Percentiles rank a stretch among this genome's conserved stretches.
These are phyloP conservation scores for Sebastiscus tertius DNA, from an alignment of 2,797 vertebrate species.

Conservation along the genomic window DNA sequence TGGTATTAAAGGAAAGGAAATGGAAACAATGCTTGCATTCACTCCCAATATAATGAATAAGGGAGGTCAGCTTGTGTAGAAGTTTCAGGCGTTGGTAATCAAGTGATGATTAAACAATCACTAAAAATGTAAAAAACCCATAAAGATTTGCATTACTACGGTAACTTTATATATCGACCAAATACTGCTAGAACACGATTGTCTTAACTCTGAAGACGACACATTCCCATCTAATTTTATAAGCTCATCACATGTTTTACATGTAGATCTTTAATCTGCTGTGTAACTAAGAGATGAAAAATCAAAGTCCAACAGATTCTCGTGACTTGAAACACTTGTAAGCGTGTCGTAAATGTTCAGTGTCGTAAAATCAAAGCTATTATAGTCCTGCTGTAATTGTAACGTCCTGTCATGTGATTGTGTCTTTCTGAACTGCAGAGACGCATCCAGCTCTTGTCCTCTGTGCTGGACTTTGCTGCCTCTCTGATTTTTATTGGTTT, in stretches of 20 bases:
- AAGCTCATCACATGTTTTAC: slow-evolving; percentile 33
- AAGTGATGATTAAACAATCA: neutral
- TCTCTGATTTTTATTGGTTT: slow-evolving; percentile 19
- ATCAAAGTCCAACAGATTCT: neutral
- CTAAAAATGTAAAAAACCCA: too few relatives aligned
- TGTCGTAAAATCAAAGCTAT: neutral
- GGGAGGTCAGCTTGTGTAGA: neutral
- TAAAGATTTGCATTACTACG: neutral
- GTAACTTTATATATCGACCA: neutral
- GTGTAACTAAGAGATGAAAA: neutral
- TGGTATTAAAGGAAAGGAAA: neutral
- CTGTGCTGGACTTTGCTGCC: slow-evolving; percentile 1
- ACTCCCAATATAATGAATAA: neutral
- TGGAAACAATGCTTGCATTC: neutral
- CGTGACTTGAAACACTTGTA: neutral
- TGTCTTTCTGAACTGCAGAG: neutral
- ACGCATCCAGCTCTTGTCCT: neutral
- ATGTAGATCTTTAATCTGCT: slow-evolving; percentile 21
- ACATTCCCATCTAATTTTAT: slow-evolving; percentile 12
- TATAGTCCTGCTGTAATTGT: neutral
- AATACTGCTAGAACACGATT: neutral
- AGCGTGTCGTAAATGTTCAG: neutral
- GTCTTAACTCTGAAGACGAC: neutral
- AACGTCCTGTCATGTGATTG: slow-evolving; percentile 33
- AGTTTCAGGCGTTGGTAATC: neutral